Conservation (phyloP, 2,888 invertebrate genomes). For the Drosophila tripunctata region DNA sequence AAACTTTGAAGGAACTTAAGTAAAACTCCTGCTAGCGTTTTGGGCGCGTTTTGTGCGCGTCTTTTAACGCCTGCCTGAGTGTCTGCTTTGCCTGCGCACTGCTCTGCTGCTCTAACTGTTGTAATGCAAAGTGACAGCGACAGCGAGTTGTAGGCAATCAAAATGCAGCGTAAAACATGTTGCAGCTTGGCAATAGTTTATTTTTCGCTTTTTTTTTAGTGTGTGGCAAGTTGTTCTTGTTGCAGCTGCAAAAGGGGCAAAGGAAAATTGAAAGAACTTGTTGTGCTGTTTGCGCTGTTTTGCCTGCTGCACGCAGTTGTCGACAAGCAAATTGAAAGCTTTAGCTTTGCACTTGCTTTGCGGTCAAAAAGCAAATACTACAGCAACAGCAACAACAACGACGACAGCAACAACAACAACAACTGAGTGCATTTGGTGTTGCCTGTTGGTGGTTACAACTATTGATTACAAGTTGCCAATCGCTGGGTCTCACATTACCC, state of each 20-base stretch:
- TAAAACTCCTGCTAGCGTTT: constrained; percentile 5
- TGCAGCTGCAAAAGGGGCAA: constrained; percentile 53
- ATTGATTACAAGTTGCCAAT: constrained; percentile 76
- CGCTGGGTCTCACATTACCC: constrained; percentile 74
- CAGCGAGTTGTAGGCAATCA: constrained; percentile 75
- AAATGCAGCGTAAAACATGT: constrained; percentile 75
- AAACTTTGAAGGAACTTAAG: not conserved
- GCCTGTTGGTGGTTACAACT: constrained; percentile 76
- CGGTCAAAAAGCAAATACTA: constrained; percentile 69
- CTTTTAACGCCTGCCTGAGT: constrained; percentile 21
- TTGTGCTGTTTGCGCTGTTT: constrained; percentile 67
- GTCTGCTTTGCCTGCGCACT: constrained; percentile 21
- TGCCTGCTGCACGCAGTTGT: constrained; percentile 59
- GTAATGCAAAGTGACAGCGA: constrained; percentile 78
- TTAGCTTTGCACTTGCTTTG: constrained; percentile 79
- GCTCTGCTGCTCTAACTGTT: constrained; percentile 45
- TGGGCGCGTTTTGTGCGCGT: constrained; percentile 6
- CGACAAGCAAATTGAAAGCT: constrained; percentile 76
- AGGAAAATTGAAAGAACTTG: constrained; percentile 78
- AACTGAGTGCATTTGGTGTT: constrained; percentile 65
- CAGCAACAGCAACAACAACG: constrained; percentile 22
- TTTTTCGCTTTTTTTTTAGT: constrained; percentile 50
- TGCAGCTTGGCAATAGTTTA: constrained; percentile 58
- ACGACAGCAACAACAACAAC: constrained; percentile 12
- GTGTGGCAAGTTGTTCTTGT: constrained; percentile 24